Base-by-base conservation (phyloP, 2,888 invertebrate genomes). In the Plemyria rubiginata region DNA sequence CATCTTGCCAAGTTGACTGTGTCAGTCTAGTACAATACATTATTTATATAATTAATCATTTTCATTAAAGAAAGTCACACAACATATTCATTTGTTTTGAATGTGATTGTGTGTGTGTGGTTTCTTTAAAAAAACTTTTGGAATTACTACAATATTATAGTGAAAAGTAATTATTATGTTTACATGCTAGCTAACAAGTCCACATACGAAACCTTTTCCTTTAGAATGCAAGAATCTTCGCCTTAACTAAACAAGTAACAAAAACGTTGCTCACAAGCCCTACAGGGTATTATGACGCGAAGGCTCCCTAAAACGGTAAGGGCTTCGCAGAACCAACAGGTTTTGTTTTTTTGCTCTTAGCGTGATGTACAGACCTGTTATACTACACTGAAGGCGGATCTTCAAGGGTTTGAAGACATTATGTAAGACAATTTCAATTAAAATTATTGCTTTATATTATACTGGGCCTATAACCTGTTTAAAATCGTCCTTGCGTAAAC, bases 291-390 rank as follows among this genome's bases (percentile, higher is more conserved):
- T 68, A 77, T 80, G 78, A 79, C 76, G 75, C 66, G 70, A 70
- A 66, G 62, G 52, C 66, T 72, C 71, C 79, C 75, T 79, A 76
- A 81, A 79, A 78, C 71, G 80, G 80, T 56, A 73, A 70, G 64
- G 60, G 70, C 68, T 76, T 76, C 73, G 59, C 63, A 62, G 76
- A 75, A 67, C 57, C 70, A 72, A 61, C 59, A 70, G 70, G 68
- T 68, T 63, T 61, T 54, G 63, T 66, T 71, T 73, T 71, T 70
- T 72, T 72, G 65, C 70, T 68, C 70, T 63, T 67, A 63, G 63
- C 68, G 70, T 70, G 60, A 66, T 60, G 65, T 66, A 68, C 60
- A 60, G 56, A 61, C 59, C 70, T 41, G 60, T 63, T 48, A 60
- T 75, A 66, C 62, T 71, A 67, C 71, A 65, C 68, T 73, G 68